Conservation (phyloP, 1,140 invertebrate genomes). For the Marisa cornuarietis region DNA sequence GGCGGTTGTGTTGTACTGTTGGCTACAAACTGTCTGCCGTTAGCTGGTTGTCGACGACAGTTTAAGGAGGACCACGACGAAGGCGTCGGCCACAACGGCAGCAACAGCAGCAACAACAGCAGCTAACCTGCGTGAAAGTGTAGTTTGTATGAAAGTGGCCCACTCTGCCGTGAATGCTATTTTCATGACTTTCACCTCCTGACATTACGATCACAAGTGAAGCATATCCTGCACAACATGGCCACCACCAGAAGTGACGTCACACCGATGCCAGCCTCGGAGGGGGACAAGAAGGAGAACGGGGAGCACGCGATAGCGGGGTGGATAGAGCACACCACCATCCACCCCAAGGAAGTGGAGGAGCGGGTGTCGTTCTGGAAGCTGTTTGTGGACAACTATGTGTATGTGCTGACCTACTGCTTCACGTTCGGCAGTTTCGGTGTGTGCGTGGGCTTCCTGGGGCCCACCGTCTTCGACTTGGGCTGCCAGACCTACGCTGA, state of each 20-base stretch:
- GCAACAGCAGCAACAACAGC: no score
- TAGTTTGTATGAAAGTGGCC: no score
- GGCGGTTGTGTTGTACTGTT: no score
- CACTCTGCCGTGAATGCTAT: no score
- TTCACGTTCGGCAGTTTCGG: slow-evolving; percentile 68
- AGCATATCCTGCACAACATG: not conserved
- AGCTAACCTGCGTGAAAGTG: no score
- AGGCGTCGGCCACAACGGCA: no score
- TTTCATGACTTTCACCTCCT: not conserved
- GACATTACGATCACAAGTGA: not conserved
- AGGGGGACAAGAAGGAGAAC: slow-evolving; percentile 6
- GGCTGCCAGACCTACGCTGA: slow-evolving; percentile 67
- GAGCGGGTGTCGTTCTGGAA: slow-evolving; percentile 56
- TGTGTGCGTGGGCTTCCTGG: slow-evolving; percentile 69
- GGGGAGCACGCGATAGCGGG: not conserved
- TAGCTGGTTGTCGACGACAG: no score
- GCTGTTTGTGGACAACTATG: slow-evolving; percentile 65
- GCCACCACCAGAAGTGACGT: no score
- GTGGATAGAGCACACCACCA: slow-evolving; percentile 31
- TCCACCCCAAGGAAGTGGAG: slow-evolving; percentile 29
- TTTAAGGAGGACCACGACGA: no score
- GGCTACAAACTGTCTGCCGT: no score
- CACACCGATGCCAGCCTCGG: not conserved
- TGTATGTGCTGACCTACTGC: slow-evolving; percentile 66
- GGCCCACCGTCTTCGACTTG: slow-evolving; percentile 68